These are phyloP conservation scores for Pteropus rufus DNA, from an alignment of 2,797 vertebrate species.

Conservation along the genomic window DNA sequence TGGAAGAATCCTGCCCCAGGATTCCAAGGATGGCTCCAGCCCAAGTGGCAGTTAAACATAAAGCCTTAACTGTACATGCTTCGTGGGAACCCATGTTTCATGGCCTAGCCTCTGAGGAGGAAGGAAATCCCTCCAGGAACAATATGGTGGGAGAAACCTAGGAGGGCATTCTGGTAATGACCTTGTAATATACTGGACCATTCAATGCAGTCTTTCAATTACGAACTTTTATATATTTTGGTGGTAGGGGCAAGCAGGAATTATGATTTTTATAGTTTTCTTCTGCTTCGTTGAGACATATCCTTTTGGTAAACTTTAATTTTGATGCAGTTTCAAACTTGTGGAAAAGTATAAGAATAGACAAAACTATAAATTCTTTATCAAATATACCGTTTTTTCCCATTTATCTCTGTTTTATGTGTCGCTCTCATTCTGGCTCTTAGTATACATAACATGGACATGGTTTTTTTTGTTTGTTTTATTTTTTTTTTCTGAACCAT, in stretches of 20 bases:
- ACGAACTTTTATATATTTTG: not conserved
- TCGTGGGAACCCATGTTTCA: rapidly evolving
- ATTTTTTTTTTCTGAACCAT: not conserved
- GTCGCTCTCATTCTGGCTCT: not conserved
- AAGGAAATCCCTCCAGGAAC: not conserved
- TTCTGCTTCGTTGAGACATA: not conserved
- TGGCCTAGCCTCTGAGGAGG: not conserved
- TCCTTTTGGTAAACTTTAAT: not conserved
- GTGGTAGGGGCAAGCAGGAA: not conserved
- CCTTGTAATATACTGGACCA: not conserved
- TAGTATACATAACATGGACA: not conserved
- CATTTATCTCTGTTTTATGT: not conserved
- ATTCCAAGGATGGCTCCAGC: not conserved
- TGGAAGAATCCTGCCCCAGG: not conserved
- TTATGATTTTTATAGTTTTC: not conserved
- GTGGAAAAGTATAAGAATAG: not conserved
- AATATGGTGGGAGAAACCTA: too few species aligned
- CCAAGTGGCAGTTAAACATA: not conserved
- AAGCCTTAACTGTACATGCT: not conserved
- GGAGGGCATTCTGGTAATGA: not conserved
- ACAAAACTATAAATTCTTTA: not conserved
- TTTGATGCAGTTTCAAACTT: not conserved
- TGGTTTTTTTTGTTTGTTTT: not conserved
- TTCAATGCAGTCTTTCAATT: not conserved
- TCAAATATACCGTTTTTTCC: not conserved